Evolutionary conservation across 1,140 invertebrate genomes (phyloP).

Genomic region (Halictus rubicundus): DNA sequence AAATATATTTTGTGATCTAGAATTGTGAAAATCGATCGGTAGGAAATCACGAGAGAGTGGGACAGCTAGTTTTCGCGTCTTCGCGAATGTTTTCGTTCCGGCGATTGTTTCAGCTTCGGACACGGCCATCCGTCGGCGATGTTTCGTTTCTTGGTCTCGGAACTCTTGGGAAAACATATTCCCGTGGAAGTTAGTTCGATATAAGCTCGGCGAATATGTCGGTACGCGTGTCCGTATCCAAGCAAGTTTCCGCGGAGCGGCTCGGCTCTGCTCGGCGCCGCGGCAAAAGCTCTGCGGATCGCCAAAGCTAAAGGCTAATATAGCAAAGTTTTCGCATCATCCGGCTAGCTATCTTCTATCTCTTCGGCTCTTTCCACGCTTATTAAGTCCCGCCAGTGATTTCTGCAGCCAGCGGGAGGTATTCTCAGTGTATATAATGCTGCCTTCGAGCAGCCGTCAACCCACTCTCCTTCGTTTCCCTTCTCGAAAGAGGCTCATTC

Average conservation of each 20-base stretch:
- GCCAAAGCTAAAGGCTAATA: slow-evolving; percentile 76
- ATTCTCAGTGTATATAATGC: slow-evolving; percentile 59
- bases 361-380: slow-evolving; percentile 76
- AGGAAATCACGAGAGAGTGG: too few relatives aligned
- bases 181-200: slow-evolving; percentile 55
- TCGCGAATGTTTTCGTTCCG: too few relatives aligned
- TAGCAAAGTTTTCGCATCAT: slow-evolving; percentile 81
- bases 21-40: too few relatives aligned
- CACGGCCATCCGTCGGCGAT: not conserved
- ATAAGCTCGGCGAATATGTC: slow-evolving; percentile 24
- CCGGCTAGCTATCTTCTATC: slow-evolving; percentile 75
- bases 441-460: slow-evolving; percentile 61
- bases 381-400: slow-evolving; percentile 79
- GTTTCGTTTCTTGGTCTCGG: slow-evolving; percentile 22
- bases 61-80: too few relatives aligned
- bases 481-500: slow-evolving; percentile 44
- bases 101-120: slow-evolving; percentile 11
- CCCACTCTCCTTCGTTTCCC: slow-evolving; percentile 43
- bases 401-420: slow-evolving; percentile 67
- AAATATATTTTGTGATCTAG: too few relatives aligned
- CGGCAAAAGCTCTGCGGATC: slow-evolving; percentile 74
- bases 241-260: slow-evolving; percentile 66
- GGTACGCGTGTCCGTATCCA: slow-evolving; percentile 32
- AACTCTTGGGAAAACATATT: slow-evolving; percentile 34
- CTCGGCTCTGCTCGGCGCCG: slow-evolving; percentile 42